Evolutionary conservation across 2,797 vertebrate species (phyloP).

Genomic region (Sebastes diploproa): DNA sequence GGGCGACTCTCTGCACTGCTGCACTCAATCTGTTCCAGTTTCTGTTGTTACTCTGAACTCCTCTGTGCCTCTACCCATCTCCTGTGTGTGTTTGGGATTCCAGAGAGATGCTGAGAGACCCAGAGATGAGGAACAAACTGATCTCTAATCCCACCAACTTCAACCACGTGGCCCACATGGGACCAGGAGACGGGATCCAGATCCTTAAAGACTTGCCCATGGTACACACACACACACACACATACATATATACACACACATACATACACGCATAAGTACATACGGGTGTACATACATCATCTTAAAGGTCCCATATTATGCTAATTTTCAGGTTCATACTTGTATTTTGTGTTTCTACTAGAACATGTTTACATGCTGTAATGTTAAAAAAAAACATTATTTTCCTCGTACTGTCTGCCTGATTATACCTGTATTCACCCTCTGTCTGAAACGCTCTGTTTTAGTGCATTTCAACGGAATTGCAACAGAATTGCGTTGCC

Average conservation of each 20-base stretch:
- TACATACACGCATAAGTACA: not conserved
- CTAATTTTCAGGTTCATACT: too few relatives aligned
- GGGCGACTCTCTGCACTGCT: not conserved
- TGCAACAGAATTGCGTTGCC: too few relatives aligned
- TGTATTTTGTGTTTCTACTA: too few relatives aligned
- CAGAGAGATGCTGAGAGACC: constrained; percentile 98
- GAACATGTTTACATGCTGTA: too few relatives aligned
- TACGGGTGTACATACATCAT: not conserved
- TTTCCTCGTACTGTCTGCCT: too few relatives aligned
- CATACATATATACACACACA: not conserved
- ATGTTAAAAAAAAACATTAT: too few relatives aligned
- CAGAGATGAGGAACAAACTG: constrained; percentile 98
- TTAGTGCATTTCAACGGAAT: too few relatives aligned
- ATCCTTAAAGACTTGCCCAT: constrained; percentile 97
- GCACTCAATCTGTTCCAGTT: not conserved
- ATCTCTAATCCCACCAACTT: constrained; percentile 99
- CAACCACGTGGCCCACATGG: constrained; percentile 99
- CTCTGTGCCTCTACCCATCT: not conserved
- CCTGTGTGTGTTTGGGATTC: constrained; percentile 1
- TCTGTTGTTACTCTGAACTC: too few relatives aligned
- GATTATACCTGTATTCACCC: too few relatives aligned
- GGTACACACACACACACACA: constrained; percentile 71
- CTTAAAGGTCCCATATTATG: too few relatives aligned
- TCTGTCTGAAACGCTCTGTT: too few relatives aligned
- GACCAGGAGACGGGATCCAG: constrained; percentile 97